Conservation (phyloP, 1,140 invertebrate genomes). For the Euura saliciscinereae region DNA sequence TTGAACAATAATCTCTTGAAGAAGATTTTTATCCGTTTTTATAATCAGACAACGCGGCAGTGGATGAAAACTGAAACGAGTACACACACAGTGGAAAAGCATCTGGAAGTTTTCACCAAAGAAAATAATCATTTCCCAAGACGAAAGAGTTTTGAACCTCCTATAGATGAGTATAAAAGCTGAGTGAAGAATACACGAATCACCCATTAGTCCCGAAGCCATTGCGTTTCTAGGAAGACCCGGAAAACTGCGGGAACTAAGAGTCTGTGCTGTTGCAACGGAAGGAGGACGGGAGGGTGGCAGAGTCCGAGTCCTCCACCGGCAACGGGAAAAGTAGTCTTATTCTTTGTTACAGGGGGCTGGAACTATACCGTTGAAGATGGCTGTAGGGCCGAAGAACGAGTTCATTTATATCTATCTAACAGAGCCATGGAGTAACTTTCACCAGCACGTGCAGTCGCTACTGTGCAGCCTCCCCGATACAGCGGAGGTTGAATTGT, state of each 20-base stretch:
- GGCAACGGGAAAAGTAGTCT: neutral
- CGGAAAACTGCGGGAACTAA: neutral
- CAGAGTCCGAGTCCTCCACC: neutral
- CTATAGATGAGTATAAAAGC: neutral
- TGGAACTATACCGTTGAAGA: neutral
- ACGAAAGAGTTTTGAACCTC: no score
- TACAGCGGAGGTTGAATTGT: no score
- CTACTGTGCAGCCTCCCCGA: no score
- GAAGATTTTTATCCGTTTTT: no score
- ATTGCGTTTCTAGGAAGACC: neutral
- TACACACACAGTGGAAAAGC: no score
- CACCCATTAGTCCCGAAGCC: conserved; percentile 6
- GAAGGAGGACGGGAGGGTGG: neutral
- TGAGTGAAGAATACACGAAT: neutral
- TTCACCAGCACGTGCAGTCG: neutral
- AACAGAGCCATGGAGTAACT: conserved; percentile 18
- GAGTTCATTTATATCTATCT: conserved; percentile 41
- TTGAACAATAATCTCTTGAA: no score
- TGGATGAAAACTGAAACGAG: neutral
- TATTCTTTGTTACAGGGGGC: conserved; percentile 1
- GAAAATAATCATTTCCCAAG: no score
- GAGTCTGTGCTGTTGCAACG: neutral
- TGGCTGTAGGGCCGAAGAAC: conserved; percentile 22
- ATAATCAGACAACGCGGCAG: neutral
- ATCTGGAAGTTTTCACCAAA: no score